Conservation (phyloP, 2,113 vertebrate species). For the Leptocoma aspasia region DNA sequence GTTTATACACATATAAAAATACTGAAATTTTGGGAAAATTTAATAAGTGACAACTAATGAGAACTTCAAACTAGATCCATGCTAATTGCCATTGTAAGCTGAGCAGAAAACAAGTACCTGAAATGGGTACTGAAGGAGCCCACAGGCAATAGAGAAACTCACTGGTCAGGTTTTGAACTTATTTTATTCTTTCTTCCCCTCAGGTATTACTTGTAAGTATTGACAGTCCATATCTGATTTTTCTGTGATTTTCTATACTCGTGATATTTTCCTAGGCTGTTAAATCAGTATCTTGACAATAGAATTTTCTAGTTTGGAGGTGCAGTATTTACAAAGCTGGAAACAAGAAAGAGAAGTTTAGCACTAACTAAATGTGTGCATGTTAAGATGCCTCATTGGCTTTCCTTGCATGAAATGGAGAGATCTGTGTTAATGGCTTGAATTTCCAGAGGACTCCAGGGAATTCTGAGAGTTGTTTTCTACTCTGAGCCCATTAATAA, state of each 20-base stretch:
- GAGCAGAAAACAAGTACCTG: not conserved
- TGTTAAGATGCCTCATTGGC: not conserved
- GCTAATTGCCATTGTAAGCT: not conserved
- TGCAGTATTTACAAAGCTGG: not conserved
- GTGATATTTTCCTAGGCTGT: not conserved
- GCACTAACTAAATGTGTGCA: not conserved
- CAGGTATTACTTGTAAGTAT: not conserved
- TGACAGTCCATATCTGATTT: not conserved
- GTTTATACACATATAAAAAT: not conserved
- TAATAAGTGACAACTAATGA: not conserved
- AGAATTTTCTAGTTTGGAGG: not conserved
- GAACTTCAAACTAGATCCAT: not conserved
- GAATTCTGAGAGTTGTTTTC: constrained; percentile 8
- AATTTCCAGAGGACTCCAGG: not conserved
- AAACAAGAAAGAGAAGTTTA: not conserved
- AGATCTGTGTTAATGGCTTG: not conserved
- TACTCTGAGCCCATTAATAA: constrained; percentile 7
- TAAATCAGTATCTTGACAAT: not conserved
- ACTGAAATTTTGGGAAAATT: not conserved
- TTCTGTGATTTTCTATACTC: not conserved
- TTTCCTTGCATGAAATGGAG: not conserved
- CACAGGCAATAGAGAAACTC: not conserved
- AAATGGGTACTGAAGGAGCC: not conserved
- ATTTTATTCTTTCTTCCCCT: not conserved
- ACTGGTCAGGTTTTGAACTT: not conserved